phyloP scores from a whole-genome alignment of 2,888 invertebrate species.

The Drosophila falleni region DNA sequence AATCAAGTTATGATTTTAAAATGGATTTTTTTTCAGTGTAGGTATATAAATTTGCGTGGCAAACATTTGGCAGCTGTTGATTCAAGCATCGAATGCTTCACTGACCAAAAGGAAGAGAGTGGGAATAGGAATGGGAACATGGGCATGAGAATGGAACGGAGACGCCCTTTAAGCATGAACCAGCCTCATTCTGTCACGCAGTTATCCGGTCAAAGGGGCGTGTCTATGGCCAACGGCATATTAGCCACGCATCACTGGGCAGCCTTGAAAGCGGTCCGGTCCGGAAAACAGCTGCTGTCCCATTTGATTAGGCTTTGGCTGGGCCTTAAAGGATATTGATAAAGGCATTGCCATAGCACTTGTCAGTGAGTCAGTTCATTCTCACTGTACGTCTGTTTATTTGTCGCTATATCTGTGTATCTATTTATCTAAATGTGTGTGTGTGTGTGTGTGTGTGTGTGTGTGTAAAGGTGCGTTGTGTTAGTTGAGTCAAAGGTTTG shows the following conservation, averaged over 20 bases:
- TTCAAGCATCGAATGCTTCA: conserved; percentile 68
- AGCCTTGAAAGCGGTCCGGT: conserved; percentile 41
- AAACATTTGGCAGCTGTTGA: conserved; percentile 72
- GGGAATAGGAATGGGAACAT: background rate
- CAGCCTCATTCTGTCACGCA: conserved; percentile 52
- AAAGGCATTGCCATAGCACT: conserved; percentile 67
- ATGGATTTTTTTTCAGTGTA: no score
- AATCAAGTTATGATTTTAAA: no score
- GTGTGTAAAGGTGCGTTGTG: conserved; percentile 64
- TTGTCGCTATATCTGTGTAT: conserved; percentile 3
- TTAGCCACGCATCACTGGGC: conserved; percentile 74
- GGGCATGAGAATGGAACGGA: background rate
- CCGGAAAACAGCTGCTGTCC: conserved; percentile 70
- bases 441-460: conserved; percentile 12
- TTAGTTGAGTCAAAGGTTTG: conserved; percentile 63
- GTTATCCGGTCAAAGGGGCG: conserved; percentile 66
- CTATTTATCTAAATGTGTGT: background rate
- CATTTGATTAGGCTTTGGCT: conserved; percentile 74
- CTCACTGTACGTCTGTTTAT: background rate
- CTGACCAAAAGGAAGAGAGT: conserved; percentile 49
- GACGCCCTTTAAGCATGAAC: conserved; percentile 19
- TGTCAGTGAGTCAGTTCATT: conserved; percentile 26
- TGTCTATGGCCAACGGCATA: conserved; percentile 63
- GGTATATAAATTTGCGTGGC: conserved; percentile 68
- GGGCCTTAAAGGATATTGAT: conserved; percentile 75